Base-by-base conservation (phyloP, 1,140 invertebrate species). In the Druon quercuslanigerum region DNA sequence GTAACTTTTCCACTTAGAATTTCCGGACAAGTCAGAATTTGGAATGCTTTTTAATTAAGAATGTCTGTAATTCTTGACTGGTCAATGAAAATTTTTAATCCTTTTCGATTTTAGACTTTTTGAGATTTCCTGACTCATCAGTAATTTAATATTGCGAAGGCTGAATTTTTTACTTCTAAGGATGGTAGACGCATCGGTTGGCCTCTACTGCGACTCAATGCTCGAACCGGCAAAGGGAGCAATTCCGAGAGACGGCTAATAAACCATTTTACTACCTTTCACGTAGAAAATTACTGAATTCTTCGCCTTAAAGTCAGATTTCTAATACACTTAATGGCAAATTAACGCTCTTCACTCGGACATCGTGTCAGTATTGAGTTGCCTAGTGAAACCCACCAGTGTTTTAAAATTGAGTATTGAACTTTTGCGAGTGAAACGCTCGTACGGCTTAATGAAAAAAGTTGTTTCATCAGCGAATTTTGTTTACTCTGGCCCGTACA, bases 301-400 rank as follows among this genome's bases (percentile, higher is more conserved):
- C 66, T 33, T 13, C 3, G n/a, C 71, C 77, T 13, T 77, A 80
- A 77, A 80, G 60, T 75, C 33, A 33, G 16, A 66, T 25, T 20
- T 20, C 75, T 77, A 71, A 73, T 77, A 80, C 79, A 60, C 50
- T 77, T 77, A 80, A 80, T 77, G 79, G 75, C 75, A 46, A 80
- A 77, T 75, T 77, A 77, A 80, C 75, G 72, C 50, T 72, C 57
- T 66, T 66, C 57, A 66, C 33, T 66, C 12, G 20, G 57, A 66
- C 57, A 66, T 66, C 19, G 33, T 66, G 25, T 40, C 25, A 33
- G 57, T 25, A 66, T 40, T 40, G 57, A 66, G 57, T 66, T 66
- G 14, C 11, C 19, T 14, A 66, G 33, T 66, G 33, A 66, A 40
- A 40, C 25, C 57, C 57, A 17, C 3, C 56, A 3, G 6, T 56